phyloP scores from a whole-genome alignment of 2,797 vertebrate species.

The Serranus cabrilla region DNA sequence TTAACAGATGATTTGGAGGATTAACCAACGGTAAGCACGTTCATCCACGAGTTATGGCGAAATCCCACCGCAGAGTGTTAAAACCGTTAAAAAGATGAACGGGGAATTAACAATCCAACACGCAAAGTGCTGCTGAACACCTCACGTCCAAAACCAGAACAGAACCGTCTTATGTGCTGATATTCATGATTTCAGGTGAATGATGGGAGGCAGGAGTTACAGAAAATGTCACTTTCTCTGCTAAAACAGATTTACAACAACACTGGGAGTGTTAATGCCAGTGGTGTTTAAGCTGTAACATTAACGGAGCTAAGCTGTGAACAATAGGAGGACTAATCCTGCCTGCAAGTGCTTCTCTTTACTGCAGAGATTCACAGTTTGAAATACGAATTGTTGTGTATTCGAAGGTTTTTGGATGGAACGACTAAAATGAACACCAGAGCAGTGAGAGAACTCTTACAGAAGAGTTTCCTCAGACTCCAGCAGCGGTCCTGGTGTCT shows the following conservation, averaged over 20 bases:
- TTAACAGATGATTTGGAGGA: constrained; percentile 51
- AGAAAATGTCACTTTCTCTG: background rate
- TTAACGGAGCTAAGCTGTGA: constrained; percentile 20
- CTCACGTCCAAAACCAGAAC: background rate
- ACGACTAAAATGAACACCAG: background rate
- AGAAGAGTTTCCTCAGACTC: no score
- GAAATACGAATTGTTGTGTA: background rate
- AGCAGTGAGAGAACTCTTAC: background rate
- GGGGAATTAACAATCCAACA: constrained; percentile 9
- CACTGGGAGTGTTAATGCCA: background rate
- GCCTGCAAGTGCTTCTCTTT: constrained; percentile 14
- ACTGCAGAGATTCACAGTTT: background rate
- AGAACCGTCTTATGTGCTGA: background rate
- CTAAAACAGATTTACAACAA: background rate
- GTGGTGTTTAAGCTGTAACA: constrained; percentile 26
- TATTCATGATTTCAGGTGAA: background rate
- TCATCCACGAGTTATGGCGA: constrained; percentile 8
- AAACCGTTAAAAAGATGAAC: background rate
- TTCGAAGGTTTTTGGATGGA: background rate
- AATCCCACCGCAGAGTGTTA: constrained; percentile 19
- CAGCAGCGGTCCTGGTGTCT: no score
- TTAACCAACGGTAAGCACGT: constrained; percentile 46
- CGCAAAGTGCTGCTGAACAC: background rate
- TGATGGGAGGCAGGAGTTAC: no score
- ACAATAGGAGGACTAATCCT: constrained; percentile 30